Base-by-base conservation (phyloP, 2,888 invertebrate genomes). In the Beris morrisii region DNA sequence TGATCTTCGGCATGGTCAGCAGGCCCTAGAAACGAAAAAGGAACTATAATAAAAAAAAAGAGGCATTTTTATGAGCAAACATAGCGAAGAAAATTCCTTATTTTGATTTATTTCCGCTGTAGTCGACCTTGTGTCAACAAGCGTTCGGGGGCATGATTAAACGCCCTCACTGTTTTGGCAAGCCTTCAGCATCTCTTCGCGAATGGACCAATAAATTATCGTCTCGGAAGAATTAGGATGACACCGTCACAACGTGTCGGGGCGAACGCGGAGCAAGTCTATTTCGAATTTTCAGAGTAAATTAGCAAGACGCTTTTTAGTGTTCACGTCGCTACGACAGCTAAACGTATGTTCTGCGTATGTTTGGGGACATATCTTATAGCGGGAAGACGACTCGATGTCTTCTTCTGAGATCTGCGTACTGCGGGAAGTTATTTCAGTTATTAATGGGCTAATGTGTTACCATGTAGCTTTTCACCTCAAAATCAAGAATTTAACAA, bases 1-100 rank as follows among this genome's bases (percentile, higher is more conserved):
- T 68, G 50, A 68, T 68, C 63, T 68, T 68, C n/a, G 61, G 61
- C 56, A 68, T 57, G 4, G 63, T 31, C 43, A 68, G 32, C n/a
- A 68, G 30, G 15, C 68, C 61, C 68, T 68, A 57, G 15, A 53
- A 11, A 63, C 15, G 38, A 13, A 31, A 57, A 50, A 22, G 4
- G 32, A 53, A 48, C 38, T 55, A 32, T 7, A 22, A 28, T n/a
- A 13, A 46, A 13, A 3, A 48, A 15, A 48, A 48, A 11, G 38
- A 9, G 38, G 9, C 5, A 38, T 38, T 38, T 5, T 38, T 38
- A 38, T 1, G 38, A 38, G 9, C 38, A 38, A 7, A 7, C 9
- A 3, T 3, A 22, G 22, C 22, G 22, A 22, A 22, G 22, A 38
- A 38, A 38, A 38, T 38, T 38, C 38, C 38, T 38, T 38, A 38